Percentiles rank a stretch among this genome's conserved stretches.
Conservation (phyloP, 2,888 invertebrate genomes). For the Pristionchus japonicus region DNA sequence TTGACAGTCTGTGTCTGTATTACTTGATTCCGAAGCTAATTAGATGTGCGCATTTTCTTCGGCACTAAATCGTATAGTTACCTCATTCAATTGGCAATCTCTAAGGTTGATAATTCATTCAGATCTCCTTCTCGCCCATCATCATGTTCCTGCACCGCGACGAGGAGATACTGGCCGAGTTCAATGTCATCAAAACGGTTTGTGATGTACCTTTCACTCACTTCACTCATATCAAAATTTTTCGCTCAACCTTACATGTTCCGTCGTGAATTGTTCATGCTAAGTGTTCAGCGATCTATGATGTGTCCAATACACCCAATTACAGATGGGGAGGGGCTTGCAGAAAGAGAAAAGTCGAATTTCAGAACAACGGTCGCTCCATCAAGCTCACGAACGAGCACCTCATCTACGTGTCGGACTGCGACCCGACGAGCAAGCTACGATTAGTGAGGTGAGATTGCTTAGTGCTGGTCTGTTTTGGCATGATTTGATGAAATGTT, state of each 20-base stretch:
- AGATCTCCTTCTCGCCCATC: slow-evolving; percentile 70
- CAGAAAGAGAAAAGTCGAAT: too few relatives aligned
- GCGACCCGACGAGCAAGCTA: slow-evolving; percentile 49
- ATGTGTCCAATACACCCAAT: too few relatives aligned
- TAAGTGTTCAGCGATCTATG: too few relatives aligned
- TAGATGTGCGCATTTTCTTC: too few relatives aligned
- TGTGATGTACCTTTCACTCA: neutral
- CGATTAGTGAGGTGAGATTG: neutral
- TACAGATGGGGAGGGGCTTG: too few relatives aligned
- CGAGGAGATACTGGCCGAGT: slow-evolving; percentile 63
- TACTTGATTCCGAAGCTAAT: too few relatives aligned
- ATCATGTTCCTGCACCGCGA: slow-evolving; percentile 72
- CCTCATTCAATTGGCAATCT: too few relatives aligned
- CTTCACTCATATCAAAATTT: neutral
- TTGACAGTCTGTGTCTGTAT: too few relatives aligned
- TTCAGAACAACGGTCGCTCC: slow-evolving; percentile 48
- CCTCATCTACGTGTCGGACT: slow-evolving; percentile 67
- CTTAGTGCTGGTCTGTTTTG: too few relatives aligned
- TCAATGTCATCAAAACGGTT: slow-evolving; percentile 62
- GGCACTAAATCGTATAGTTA: too few relatives aligned
- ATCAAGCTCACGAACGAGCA: slow-evolving; percentile 71
- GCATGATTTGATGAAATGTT: too few relatives aligned
- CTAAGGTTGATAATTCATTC: slow-evolving; percentile 20
- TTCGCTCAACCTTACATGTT: neutral
- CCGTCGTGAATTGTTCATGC: neutral